phyloP scores from a whole-genome alignment of 2,888 invertebrate species.

The Lymantria monacha region DNA sequence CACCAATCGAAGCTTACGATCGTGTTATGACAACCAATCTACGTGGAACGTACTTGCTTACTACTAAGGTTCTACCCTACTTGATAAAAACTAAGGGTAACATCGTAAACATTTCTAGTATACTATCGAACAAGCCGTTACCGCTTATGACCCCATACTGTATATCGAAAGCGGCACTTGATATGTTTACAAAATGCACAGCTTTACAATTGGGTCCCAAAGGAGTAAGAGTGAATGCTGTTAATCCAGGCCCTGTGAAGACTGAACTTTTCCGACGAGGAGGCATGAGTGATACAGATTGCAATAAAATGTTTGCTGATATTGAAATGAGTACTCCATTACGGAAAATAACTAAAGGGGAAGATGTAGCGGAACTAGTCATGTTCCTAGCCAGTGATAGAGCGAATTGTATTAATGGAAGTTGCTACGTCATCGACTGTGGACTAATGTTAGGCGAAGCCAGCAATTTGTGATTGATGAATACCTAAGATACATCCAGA shows the following conservation, averaged over 20 bases:
- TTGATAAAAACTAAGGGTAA: constrained; percentile 56
- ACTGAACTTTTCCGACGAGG: constrained; percentile 55
- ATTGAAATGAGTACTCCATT: constrained; percentile 47
- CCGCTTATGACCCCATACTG: constrained; percentile 55
- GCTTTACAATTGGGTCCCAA: constrained; percentile 54
- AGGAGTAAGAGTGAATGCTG: constrained; percentile 63
- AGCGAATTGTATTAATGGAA: constrained; percentile 58
- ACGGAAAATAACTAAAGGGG: constrained; percentile 45
- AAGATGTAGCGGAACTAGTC: constrained; percentile 60
- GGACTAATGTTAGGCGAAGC: constrained; percentile 53
- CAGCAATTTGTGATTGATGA: constrained; percentile 37
- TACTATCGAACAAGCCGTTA: constrained; percentile 49
- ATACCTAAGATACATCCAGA: constrained; percentile 18
- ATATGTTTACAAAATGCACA: constrained; percentile 62
- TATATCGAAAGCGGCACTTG: constrained; percentile 66
- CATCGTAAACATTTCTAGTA: constrained; percentile 62
- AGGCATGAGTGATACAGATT: constrained; percentile 48
- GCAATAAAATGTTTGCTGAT: constrained; percentile 42
- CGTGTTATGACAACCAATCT: constrained; percentile 57
- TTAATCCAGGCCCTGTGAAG: constrained; percentile 63
- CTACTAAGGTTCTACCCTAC: constrained; percentile 49
- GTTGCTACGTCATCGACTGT: constrained; percentile 55
- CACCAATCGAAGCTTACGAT: constrained; percentile 50
- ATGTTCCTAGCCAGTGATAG: constrained; percentile 58
- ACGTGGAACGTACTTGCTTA: constrained; percentile 56